Percentiles rank a stretch among this genome's conserved stretches.
Conservation (phyloP, 2,888 invertebrate genomes). For the Eledona agricola region DNA sequence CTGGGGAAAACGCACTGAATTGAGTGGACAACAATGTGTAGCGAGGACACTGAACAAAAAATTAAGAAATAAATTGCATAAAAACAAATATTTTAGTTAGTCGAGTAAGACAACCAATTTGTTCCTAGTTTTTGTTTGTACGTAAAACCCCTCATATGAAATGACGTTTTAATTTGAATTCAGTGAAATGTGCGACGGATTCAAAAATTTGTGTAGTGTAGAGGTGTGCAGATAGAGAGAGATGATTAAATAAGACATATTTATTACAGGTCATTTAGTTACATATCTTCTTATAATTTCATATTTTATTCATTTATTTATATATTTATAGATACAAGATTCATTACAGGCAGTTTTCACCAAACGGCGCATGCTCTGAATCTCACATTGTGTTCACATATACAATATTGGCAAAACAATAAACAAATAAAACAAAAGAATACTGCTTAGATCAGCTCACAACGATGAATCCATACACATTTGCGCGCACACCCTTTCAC, state of each 20-base stretch:
- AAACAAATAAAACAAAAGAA: slow-evolving; percentile 55
- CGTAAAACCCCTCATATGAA: too few species aligned
- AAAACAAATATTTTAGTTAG: too few species aligned
- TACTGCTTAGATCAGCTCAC: slow-evolving; percentile 60
- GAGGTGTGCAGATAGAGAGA: too few species aligned
- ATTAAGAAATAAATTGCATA: too few species aligned
- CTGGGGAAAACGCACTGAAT: too few species aligned
- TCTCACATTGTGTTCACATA: slow-evolving; percentile 55
- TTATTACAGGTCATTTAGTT: slow-evolving; percentile 61
- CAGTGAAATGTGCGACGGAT: too few species aligned
- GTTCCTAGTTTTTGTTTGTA: too few species aligned
- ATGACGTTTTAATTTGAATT: too few species aligned
- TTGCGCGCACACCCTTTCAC: slow-evolving; percentile 45
- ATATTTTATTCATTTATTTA: slow-evolving; percentile 59
- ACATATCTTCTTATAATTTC: slow-evolving; percentile 60
- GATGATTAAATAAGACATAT: slow-evolving; percentile 57
- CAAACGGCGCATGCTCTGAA: slow-evolving; percentile 53
- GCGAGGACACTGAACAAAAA: too few species aligned
- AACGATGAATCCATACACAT: slow-evolving; percentile 55
- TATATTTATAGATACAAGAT: slow-evolving; percentile 61
- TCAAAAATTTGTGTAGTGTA: too few species aligned
- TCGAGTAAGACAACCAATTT: too few species aligned
- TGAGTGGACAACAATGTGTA: too few species aligned
- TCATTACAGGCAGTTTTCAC: slow-evolving; percentile 58
- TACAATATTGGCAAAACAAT: slow-evolving; percentile 56